Base-by-base conservation (phyloP, 2,113 vertebrate genomes). In the Nothobranchius furzeri region DNA sequence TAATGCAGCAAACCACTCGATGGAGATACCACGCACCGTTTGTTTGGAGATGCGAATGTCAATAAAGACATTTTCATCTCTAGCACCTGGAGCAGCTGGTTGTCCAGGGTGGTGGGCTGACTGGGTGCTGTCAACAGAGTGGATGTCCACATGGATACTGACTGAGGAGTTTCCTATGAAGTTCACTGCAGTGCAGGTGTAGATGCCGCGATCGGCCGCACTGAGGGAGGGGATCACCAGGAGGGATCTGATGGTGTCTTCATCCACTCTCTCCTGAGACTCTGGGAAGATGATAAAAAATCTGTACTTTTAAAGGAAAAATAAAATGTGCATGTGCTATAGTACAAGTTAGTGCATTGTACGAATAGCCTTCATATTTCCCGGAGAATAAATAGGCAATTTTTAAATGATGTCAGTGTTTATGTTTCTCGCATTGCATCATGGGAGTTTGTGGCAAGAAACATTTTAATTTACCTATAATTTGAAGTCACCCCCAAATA, bases 41-140 rank as follows among this genome's bases (percentile, higher is more conserved):
- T 98, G 96, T 83, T 94, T 95, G 81, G 92, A 76, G 0, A 99
- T 95, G 11, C 92, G 91, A 43, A 98, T 86, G 68, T 95, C 93
- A 0, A 98, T 87, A 0, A 92, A 94, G 46, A 93, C 67, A 0
- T 93, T 91, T 0, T 90, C 90, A 13, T 93, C 89, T 0, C 54
- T 78, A 8, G 50, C 0, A 53, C 56, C 4, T 24, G 58, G 46
- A 48, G 35, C 11, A 43, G 51, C 36, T 60, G 67, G 76, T 2
- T 65, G 73, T 45, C 78, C 36, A 60, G 64, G 75, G 2, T 64
- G 72, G 35, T 79, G 63, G 0, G 69, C 40, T 0, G 76, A 42
- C 75, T 70, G 25, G 45, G 63, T 14, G 75, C 45, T 35, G 55
- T 82, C 76, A 3, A 73, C 46, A 10, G 88, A 60, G 24, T 17